These are phyloP conservation scores for Bombus breviceps DNA, from an alignment of 1,140 invertebrate species.

Conservation along the genomic window DNA sequence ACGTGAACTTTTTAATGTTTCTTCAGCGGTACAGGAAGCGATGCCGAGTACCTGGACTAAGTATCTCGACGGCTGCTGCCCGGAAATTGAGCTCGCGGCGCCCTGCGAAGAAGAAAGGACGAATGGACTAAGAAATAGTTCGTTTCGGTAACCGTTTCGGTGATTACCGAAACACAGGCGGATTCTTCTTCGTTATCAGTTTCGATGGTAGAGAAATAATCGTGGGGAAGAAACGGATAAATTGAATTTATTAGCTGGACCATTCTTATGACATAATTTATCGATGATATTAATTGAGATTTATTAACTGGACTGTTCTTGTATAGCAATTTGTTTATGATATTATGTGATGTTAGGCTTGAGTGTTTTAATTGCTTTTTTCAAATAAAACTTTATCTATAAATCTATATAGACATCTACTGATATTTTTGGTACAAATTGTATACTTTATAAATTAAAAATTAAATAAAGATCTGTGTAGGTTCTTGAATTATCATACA, in stretches of 20 bases:
- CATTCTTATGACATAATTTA: background rate
- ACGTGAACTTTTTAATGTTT: slow-evolving; percentile 49
- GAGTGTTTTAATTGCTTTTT: too few species aligned
- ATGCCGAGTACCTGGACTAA: background rate
- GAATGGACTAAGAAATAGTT: background rate
- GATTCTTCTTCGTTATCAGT: background rate
- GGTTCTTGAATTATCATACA: too few species aligned
- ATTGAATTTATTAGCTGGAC: background rate
- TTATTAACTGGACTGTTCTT: background rate
- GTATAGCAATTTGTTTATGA: background rate
- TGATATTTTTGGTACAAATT: too few species aligned
- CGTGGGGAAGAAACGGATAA: too few species aligned
- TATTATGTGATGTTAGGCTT: background rate
- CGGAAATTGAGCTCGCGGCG: slow-evolving; percentile 29
- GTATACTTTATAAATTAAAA: too few species aligned
- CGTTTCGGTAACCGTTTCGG: background rate
- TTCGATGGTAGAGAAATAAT: background rate
- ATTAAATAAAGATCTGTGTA: too few species aligned
- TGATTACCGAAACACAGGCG: background rate
- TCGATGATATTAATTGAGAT: background rate
- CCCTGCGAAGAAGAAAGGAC: background rate
- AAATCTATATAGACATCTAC: too few species aligned
- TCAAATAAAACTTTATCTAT: too few species aligned
- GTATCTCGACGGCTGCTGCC: background rate
- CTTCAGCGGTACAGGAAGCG: background rate